These are phyloP conservation scores for Nasua narica DNA, from an alignment of 2,797 vertebrate species.

Conservation along the genomic window DNA sequence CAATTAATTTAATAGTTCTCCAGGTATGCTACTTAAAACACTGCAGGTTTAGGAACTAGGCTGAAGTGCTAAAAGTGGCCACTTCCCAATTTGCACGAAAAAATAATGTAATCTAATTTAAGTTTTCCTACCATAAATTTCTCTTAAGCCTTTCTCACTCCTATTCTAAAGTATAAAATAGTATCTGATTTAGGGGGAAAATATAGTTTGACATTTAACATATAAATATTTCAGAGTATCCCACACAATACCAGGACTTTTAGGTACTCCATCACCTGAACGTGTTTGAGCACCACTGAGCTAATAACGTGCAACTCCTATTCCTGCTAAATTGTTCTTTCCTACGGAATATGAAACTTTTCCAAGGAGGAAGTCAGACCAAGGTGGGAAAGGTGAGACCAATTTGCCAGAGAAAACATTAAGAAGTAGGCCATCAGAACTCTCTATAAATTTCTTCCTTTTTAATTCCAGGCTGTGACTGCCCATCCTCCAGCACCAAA, in stretches of 20 bases:
- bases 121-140: constrained; percentile 38
- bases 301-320: constrained; percentile 62
- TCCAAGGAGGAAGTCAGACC: constrained; percentile 46
- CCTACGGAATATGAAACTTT: constrained; percentile 52
- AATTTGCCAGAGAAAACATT: constrained; percentile 61
- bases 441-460: constrained; percentile 46
- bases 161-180: constrained; percentile 51
- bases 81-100: constrained; percentile 56
- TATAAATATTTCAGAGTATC: constrained; percentile 70
- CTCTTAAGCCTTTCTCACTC: constrained; percentile 43
- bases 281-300: constrained; percentile 51
- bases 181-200: background rate
- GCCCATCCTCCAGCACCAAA: constrained; percentile 16
- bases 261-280: constrained; percentile 54
- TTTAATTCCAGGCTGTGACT: constrained; percentile 53
- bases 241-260: constrained; percentile 47
- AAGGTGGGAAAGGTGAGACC: constrained; percentile 61
- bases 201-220: constrained; percentile 60
- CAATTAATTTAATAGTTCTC: constrained; percentile 44
- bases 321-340: constrained; percentile 58
- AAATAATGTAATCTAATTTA: constrained; percentile 49
- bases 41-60: background rate
- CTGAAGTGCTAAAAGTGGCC: constrained; percentile 23
- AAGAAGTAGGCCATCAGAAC: constrained; percentile 40
- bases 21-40: constrained; percentile 17